A percentile compares a stretch with the other conserved stretches of the same genome.
phyloP scores from a whole-genome alignment of 2,113 vertebrate genomes.

The Plotosus lineatus region DNA sequence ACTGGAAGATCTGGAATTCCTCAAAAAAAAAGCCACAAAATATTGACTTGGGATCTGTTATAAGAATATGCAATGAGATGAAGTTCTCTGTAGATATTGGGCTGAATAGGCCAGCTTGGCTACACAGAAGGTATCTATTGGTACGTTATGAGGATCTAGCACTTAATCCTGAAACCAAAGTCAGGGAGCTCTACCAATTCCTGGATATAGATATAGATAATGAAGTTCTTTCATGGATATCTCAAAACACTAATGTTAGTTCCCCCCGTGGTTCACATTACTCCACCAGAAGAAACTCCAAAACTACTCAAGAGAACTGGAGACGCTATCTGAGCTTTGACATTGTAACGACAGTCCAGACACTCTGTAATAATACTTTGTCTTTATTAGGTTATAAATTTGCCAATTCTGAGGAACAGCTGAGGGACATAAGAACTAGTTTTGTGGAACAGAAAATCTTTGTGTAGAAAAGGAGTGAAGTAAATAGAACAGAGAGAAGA shows the following conservation, averaged over 20 bases:
- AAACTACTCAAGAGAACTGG: conserved; percentile 73
- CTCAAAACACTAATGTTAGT: conserved; percentile 72
- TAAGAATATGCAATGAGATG: conserved; percentile 74
- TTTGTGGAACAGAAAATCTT: conserved; percentile 65
- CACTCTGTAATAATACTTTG: conserved; percentile 73
- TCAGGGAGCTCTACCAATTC: conserved; percentile 74
- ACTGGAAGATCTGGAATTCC: conserved; percentile 80
- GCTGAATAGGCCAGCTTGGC: conserved; percentile 70
- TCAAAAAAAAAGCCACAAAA: conserved; percentile 72
- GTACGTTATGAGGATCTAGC: conserved; percentile 80
- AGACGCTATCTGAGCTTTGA: conserved; percentile 72
- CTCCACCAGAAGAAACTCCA: conserved; percentile 76
- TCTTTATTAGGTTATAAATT: conserved; percentile 73
- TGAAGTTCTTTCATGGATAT: conserved; percentile 72
- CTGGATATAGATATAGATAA: conserved; percentile 70
- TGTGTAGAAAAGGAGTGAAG: not conserved
- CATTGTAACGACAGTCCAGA: conserved; percentile 73
- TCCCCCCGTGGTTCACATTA: conserved; percentile 67
- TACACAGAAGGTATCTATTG: conserved; percentile 74
- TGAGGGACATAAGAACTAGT: conserved; percentile 71
- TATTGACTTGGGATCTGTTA: conserved; percentile 74
- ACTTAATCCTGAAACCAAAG: conserved; percentile 67
- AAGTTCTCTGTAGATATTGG: conserved; percentile 67
- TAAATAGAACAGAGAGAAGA: too few relatives aligned
- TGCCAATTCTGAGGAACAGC: conserved; percentile 67